phyloP scores from a whole-genome alignment of 2,888 invertebrate species.

The Apamea monoglypha region DNA sequence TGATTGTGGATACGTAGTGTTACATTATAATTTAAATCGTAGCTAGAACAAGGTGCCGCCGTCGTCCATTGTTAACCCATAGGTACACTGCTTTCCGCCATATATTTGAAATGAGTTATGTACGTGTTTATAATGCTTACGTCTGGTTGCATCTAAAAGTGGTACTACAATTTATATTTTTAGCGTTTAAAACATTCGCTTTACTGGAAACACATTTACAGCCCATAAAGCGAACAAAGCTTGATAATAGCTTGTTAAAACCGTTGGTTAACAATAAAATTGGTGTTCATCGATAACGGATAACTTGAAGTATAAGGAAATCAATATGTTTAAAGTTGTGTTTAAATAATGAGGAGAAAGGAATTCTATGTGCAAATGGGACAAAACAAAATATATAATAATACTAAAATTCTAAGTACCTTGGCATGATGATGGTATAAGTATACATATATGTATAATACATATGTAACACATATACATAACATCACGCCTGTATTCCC shows the following conservation, averaged over 20 bases:
- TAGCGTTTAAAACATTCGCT: slow-evolving; percentile 44
- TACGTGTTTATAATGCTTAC: not conserved
- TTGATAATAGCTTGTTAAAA: slow-evolving; percentile 53
- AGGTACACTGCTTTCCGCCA: not conserved
- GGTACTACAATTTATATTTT: slow-evolving; percentile 41
- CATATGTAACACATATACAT: not conserved
- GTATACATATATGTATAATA: too few relatives aligned
- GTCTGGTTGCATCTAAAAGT: slow-evolving; percentile 2
- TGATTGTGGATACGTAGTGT: not conserved
- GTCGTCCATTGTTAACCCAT: not conserved
- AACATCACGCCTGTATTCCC: not conserved
- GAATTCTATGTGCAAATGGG: not conserved
- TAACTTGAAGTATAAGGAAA: slow-evolving; percentile 51
- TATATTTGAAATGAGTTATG: not conserved
- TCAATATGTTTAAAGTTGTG: slow-evolving; percentile 42
- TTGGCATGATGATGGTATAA: not conserved
- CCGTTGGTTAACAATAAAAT: slow-evolving; percentile 57
- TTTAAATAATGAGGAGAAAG: slow-evolving; percentile 35
- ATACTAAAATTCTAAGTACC: not conserved
- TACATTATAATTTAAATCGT: not conserved
- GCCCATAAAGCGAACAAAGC: slow-evolving; percentile 60
- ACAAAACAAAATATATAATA: not conserved
- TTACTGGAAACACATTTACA: slow-evolving; percentile 52
- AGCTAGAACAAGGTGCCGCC: too few relatives aligned
- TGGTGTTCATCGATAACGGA: slow-evolving; percentile 55